Evolutionary conservation across 2,888 invertebrate genomes (phyloP).

Genomic region (Deilephila elpenor): DNA sequence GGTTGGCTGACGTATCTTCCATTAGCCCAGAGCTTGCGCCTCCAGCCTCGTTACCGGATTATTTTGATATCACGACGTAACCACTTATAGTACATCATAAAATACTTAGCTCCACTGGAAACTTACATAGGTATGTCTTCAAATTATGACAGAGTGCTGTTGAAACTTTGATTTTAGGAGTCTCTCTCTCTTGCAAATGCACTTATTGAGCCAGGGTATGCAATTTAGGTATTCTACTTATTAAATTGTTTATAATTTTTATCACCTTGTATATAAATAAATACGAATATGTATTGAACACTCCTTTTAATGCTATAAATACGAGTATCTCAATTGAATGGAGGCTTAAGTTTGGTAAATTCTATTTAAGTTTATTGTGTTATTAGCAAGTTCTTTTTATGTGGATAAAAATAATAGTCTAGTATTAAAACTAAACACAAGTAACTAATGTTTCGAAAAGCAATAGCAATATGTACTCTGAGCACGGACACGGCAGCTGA

Average conservation of each 20-base stretch:
- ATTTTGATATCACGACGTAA: constrained; percentile 37
- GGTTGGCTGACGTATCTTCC: constrained; percentile 41
- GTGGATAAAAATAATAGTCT: background rate
- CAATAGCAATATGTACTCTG: background rate
- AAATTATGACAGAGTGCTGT: background rate
- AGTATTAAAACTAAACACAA: background rate
- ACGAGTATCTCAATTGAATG: too few species aligned
- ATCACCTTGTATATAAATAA: too few species aligned
- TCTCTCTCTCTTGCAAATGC: background rate
- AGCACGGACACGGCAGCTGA: background rate
- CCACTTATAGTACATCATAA: constrained; percentile 1
- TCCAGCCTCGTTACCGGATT: constrained; percentile 37
- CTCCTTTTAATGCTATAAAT: too few species aligned
- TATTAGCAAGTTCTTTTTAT: background rate
- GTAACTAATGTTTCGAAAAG: background rate
- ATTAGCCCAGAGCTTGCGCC: constrained; percentile 33
- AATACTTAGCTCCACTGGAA: background rate
- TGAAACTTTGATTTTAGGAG: background rate
- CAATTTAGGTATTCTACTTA: too few species aligned
- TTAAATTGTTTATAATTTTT: too few species aligned
- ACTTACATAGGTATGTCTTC: background rate
- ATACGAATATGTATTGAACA: too few species aligned
- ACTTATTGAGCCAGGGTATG: background rate
- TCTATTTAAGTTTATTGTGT: too few species aligned
- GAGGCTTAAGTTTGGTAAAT: too few species aligned